Percentiles rank a stretch among this genome's conserved stretches.
Evolutionary conservation across 1,140 invertebrate genomes (phyloP).

Genomic region (honey bee (Apis mellifera)): Amel_HAv3.1 CM009931.2:2247001-2247500

Average conservation of each 20-base stretch:
- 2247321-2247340: slow-evolving; percentile 52
- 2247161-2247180: slow-evolving; percentile 93
- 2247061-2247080: slow-evolving; percentile 11
- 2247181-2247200: slow-evolving; percentile 95
- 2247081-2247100: slow-evolving; percentile 44
- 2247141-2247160: slow-evolving; percentile 90
- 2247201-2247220: slow-evolving; percentile 98
- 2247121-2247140: slow-evolving; percentile 26
- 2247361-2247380: slow-evolving; percentile 94
- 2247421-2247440: slow-evolving; percentile 96
- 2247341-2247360: slow-evolving; percentile 92
- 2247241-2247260: slow-evolving; percentile 80
- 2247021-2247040: slow-evolving; percentile 6
- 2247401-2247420: slow-evolving; percentile 92
- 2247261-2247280: slow-evolving; percentile 6
- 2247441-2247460: slow-evolving; percentile 87
- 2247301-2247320: slow-evolving; percentile 29
- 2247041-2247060: slow-evolving; percentile 10
- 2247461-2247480: slow-evolving; percentile 76
- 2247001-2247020: slow-evolving; percentile 2
- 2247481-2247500: slow-evolving; percentile 80
- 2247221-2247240: slow-evolving; percentile 95
- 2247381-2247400: slow-evolving; percentile 94
- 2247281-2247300: slow-evolving; percentile 37
- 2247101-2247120: not conserved